These are phyloP conservation scores for Agrotis puta DNA, from an alignment of 2,888 invertebrate genomes.

Conservation along the genomic window DNA sequence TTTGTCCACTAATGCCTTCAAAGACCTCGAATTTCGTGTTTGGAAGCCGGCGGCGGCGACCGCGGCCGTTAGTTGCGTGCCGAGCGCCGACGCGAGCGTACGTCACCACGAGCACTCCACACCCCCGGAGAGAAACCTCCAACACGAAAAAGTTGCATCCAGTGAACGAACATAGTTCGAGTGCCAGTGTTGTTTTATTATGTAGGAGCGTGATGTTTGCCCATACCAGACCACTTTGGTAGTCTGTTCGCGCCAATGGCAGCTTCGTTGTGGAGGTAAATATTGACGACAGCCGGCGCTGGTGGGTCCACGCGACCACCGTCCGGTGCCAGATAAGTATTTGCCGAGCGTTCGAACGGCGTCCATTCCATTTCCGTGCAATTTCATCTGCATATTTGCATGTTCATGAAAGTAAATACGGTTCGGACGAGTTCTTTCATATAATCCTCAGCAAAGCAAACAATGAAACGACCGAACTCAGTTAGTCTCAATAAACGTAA, in stretches of 20 bases:
- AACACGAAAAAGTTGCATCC: slow-evolving; percentile 74
- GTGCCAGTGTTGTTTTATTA: slow-evolving; percentile 71
- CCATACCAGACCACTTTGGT: slow-evolving; percentile 64
- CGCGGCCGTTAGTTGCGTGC: slow-evolving; percentile 82
- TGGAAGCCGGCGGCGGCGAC: slow-evolving; percentile 73
- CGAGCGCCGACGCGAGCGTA: slow-evolving; percentile 79
- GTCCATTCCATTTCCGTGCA: slow-evolving; percentile 64
- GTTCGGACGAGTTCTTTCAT: slow-evolving; percentile 41
- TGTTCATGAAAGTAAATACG: slow-evolving; percentile 62
- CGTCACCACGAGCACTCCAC: slow-evolving; percentile 69
- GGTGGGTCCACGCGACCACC: slow-evolving; percentile 63
- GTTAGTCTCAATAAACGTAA: slow-evolving; percentile 58
- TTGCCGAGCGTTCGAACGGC: slow-evolving; percentile 67
- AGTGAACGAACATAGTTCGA: slow-evolving; percentile 69
- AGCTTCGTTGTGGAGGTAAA: slow-evolving; percentile 83
- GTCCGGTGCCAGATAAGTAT: slow-evolving; percentile 69
- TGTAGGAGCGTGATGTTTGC: slow-evolving; percentile 74
- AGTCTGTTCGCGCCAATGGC: slow-evolving; percentile 78
- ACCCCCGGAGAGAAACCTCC: slow-evolving; percentile 61
- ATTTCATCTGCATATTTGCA: slow-evolving; percentile 73
- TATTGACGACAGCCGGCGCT: slow-evolving; percentile 77
- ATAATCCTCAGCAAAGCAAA: slow-evolving; percentile 35
- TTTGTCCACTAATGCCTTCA: slow-evolving; percentile 79
- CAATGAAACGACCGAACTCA: slow-evolving; percentile 17
- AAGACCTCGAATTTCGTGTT: slow-evolving; percentile 84